Conservation (phyloP, 1,140 invertebrate species). For the Phortica variegata region DNA sequence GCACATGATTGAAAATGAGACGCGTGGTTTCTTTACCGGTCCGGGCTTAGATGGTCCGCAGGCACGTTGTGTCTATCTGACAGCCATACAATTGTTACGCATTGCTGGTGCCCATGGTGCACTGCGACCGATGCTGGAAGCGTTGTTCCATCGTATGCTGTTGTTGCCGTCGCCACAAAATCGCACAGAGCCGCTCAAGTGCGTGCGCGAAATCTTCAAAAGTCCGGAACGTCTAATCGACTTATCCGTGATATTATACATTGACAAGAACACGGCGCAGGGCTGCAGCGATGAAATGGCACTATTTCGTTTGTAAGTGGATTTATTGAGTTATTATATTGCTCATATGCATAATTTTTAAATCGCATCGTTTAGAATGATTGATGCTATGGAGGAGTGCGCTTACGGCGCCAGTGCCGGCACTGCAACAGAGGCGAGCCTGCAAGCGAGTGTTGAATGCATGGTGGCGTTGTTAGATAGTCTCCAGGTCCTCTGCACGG, state of each 20-base stretch:
- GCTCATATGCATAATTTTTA: background rate
- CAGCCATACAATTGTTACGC: conserved; percentile 79
- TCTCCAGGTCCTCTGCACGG: conserved; percentile 76
- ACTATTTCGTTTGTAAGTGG: conserved; percentile 83
- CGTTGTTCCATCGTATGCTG: conserved; percentile 88
- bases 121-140: conserved; percentile 84
- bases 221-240: conserved; percentile 72
- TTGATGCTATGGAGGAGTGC: conserved; percentile 89
- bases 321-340: background rate
- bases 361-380: conserved; percentile 65
- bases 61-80: conserved; percentile 53
- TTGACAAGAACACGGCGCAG: conserved; percentile 73
- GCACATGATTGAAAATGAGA: conserved; percentile 56
- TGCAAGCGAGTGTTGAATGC: conserved; percentile 79
- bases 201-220: conserved; percentile 73
- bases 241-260: conserved; percentile 69
- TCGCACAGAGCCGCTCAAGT: conserved; percentile 80
- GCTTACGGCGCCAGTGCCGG: conserved; percentile 63
- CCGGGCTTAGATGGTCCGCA: conserved; percentile 53
- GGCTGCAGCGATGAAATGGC: conserved; percentile 86
- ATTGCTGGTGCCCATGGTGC: conserved; percentile 81
- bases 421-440: conserved; percentile 68
- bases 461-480: conserved; percentile 80
- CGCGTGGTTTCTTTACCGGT: conserved; percentile 52
- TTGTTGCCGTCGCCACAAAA: conserved; percentile 82